These are phyloP conservation scores for Pteropus alecto DNA, from an alignment of 2,113 vertebrate species.

Conservation along the genomic window DNA sequence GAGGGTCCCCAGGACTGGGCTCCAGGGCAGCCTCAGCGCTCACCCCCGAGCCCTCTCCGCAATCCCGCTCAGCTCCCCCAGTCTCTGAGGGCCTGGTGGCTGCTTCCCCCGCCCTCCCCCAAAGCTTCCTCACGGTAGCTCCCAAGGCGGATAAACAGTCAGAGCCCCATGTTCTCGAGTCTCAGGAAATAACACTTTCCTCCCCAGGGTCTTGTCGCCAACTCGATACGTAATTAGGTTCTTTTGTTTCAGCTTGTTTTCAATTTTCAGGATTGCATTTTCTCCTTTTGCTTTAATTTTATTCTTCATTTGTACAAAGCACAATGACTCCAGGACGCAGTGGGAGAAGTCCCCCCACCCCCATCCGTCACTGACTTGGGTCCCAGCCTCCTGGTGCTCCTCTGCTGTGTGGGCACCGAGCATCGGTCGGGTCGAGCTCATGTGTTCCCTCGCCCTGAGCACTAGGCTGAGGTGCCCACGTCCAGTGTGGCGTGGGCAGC, in stretches of 20 bases:
- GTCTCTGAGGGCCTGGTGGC: neutral
- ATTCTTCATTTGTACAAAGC: neutral
- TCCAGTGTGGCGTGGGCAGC: too few relatives aligned
- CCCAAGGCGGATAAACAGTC: neutral
- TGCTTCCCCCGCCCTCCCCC: neutral
- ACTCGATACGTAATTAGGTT: slow-evolving; percentile 46
- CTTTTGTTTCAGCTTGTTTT: slow-evolving; percentile 52
- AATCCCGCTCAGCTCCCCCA: too few relatives aligned
- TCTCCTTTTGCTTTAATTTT: slow-evolving; percentile 24
- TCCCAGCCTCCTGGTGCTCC: accelerated
- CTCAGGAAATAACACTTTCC: neutral
- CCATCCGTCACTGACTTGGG: neutral
- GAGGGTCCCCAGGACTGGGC: neutral
- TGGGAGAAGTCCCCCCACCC: accelerated
- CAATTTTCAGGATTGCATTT: slow-evolving; percentile 27
- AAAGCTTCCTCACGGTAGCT: neutral
- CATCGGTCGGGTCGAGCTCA: accelerated
- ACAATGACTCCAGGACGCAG: accelerated
- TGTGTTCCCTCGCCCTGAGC: neutral
- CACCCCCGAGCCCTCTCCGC: accelerated
- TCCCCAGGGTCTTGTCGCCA: neutral
- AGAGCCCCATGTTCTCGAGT: neutral
- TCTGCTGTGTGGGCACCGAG: accelerated
- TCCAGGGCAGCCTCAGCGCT: neutral
- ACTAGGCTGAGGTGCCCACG: neutral